Evolutionary conservation across 2,888 invertebrate genomes (phyloP), one percentile per base, ranked within the genome.

Genomic region (Clepsis dumicolana): DNA sequence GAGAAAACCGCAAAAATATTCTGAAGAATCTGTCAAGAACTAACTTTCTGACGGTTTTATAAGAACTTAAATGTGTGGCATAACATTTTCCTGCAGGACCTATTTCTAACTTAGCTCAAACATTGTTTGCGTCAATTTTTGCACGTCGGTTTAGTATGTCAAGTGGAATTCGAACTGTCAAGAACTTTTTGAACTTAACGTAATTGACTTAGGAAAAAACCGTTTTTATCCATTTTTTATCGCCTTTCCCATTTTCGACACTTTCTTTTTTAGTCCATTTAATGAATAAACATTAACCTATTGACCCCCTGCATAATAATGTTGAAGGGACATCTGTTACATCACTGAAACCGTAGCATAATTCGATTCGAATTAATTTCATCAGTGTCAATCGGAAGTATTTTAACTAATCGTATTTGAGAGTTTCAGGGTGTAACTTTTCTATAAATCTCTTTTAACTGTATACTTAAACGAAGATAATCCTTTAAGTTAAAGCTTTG

Each of bases 391-490:
- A 25, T 25, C 14, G 24, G 52, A 52, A 52, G 52, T 52, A 25
- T 52, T 52, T 52, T 25, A 52, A 25, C 52, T 25, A 25, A 52
- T 52, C 25, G 10, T n/a, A 52, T 52, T 48, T 27, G 16, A 10
- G 52, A 52, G 25, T 52, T 25, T 14, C n/a, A n/a, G 25, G 24
- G 25, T 52, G n/a, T 52, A 52, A 52, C 52, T 52, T 52, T 52
- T 25, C 21, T 21, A 21, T 48, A 48, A 48, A 21, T 21, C 41
- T 44, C 48, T 48, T 48, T 48, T 21, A 21, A 48, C 48, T 48
- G 48, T 12, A 21, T 21, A 21, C 21, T 21, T 48, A 21, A 21
- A 12, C 21, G 21, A 21, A 48, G 48, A 48, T 48, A 48, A 48
- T 48, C 21, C 48, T 12, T 48, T 48, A 21, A 48, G 21, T 21